Conservation (phyloP, 2,888 invertebrate genomes). For the Pollenia amentaria region DNA sequence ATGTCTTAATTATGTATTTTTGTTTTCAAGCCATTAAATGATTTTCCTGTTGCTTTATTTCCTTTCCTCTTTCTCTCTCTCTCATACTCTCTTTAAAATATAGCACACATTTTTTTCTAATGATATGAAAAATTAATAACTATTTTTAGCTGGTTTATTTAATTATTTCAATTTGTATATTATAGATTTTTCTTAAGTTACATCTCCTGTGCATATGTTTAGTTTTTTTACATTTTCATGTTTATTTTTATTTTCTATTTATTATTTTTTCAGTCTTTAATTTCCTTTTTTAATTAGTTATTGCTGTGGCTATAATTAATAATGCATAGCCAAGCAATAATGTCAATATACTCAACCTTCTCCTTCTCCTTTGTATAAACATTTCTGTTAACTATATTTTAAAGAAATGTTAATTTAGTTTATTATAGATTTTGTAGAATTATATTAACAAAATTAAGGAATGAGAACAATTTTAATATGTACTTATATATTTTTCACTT, state of each 20-base stretch:
- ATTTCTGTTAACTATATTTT: neutral
- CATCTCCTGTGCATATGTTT: constrained; percentile 1
- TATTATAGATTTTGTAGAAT: constrained; percentile 3
- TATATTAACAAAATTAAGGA: too few species aligned
- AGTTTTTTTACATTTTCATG: neutral
- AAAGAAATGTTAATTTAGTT: neutral
- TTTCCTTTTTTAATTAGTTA: constrained; percentile 71
- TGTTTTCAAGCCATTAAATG: constrained; percentile 35
- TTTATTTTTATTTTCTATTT: constrained; percentile 39
- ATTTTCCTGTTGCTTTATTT: constrained; percentile 65
- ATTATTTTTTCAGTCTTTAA: constrained; percentile 52
- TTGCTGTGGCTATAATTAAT: constrained; percentile 71
- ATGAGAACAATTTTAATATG: too few species aligned
- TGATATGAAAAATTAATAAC: constrained; percentile 23
- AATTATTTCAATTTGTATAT: constrained; percentile 41
- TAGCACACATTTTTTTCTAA: constrained; percentile 41
- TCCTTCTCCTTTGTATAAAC: constrained; percentile 27
- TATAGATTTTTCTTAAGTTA: constrained; percentile 30
- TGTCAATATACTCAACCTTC: constrained; percentile 64
- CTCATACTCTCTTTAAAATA: neutral
- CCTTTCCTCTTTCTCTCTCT: neutral
- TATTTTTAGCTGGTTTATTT: constrained; percentile 54
- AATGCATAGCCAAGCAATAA: constrained; percentile 68
- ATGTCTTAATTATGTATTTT: constrained; percentile 26
- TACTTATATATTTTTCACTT: too few species aligned